Base-by-base conservation (phyloP, 2,888 invertebrate genomes). In the Caenorhabditis japonica region DNA sequence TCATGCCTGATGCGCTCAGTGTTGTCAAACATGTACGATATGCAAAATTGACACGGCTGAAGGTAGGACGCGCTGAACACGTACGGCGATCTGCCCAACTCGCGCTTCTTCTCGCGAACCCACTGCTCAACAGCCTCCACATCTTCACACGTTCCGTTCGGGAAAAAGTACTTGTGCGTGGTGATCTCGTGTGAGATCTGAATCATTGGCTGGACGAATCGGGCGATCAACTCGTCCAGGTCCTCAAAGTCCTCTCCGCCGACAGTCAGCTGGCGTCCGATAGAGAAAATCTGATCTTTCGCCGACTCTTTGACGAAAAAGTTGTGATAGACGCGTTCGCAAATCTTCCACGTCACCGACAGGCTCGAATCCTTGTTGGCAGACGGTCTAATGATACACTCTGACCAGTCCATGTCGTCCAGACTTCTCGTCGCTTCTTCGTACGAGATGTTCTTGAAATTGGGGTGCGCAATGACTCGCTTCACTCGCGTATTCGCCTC, bases 201-300 rank as follows among this genome's bases (percentile, higher is more conserved):
- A 0, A 97, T 96, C 96, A 99, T 96, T 0, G 97, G 99, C 71
- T 94, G 95, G 4, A 99, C 93, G 89, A 95, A 92, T 12, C 97
- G 92, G 0, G 97, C 97, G 60, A 99, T 94, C 71, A 99, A 99
- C 92, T 99, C 99, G 89, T 99, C 99, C 33, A 99, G 90, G 89
- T 99, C 99, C 90, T 99, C 99, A 89, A 95, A 99, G 87, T 96
- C 95, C 49, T 82, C 64, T 5, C 60, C 62, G 7, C 71, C 66
- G 3, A 55, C 97, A 12, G 39, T 41, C 5, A 75, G 47, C 47
- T 58, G 59, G 10, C 64, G 39, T 23, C 75, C 97, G 80, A 99
- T 90, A 60, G 95, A 95, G 88, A 97, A 99, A 0, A 94, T 93
- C 88, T 97, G 97, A 87, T 94, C 93, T 90, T 99, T 99, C 13